Evolutionary conservation across 23 tunicate genomes (phyloP).

Genomic region (Corella eumyota): DNA sequence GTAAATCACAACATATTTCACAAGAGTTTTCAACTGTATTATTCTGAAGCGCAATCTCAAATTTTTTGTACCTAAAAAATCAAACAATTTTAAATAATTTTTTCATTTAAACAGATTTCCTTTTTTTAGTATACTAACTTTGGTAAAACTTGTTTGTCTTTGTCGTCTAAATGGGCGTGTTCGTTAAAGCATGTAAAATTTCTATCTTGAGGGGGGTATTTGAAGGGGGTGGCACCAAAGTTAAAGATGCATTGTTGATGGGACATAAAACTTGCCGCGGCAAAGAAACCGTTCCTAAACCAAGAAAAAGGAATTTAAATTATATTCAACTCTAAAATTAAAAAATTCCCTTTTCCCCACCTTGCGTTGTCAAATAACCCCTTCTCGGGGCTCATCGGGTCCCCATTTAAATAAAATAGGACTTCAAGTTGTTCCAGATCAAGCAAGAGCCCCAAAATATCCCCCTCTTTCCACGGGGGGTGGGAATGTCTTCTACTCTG

Average conservation of each 20-base stretch:
- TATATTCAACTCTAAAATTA: not conserved
- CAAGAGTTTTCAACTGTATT: slow-evolving; percentile 23
- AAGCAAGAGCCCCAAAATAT: slow-evolving; percentile 49
- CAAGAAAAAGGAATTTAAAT: not conserved
- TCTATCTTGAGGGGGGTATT: slow-evolving; percentile 52
- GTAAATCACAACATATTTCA: slow-evolving; percentile 62
- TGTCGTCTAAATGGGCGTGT: slow-evolving; percentile 36
- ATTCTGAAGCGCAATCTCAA: slow-evolving; percentile 17
- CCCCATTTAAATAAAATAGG: slow-evolving; percentile 75
- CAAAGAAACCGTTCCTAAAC: slow-evolving; percentile 67
- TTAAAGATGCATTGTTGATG: slow-evolving; percentile 85
- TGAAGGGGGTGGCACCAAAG: slow-evolving; percentile 65
- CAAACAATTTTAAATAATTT: not conserved
- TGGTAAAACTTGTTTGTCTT: slow-evolving; percentile 71
- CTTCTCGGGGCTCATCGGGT: slow-evolving; percentile 43
- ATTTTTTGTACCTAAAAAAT: slow-evolving; percentile 44
- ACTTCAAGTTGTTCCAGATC: slow-evolving; percentile 44
- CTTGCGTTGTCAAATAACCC: slow-evolving; percentile 40
- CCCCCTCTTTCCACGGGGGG: slow-evolving; percentile 86
- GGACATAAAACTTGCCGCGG: slow-evolving; percentile 98
- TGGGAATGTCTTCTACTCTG: slow-evolving; percentile 54
- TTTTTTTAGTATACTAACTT: too few species aligned
- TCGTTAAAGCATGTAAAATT: slow-evolving; percentile 62
- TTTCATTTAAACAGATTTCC: too few species aligned
- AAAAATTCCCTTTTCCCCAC: slow-evolving; percentile 6